phyloP scores from a whole-genome alignment of 37 sponge, comb jelly and placozoan genomes.

The Geodia barretti region DNA sequence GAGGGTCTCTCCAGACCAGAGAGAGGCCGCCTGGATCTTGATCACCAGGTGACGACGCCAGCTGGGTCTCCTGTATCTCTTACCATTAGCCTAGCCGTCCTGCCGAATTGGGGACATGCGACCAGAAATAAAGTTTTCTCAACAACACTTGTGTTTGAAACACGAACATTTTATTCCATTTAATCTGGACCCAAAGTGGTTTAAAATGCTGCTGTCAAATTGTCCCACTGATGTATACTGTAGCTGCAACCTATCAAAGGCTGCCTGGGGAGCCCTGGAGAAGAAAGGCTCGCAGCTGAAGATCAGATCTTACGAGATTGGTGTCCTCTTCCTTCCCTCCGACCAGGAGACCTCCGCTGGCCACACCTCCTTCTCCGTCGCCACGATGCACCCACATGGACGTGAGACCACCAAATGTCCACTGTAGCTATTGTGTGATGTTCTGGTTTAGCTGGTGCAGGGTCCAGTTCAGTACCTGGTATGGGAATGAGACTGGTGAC shows the following conservation, averaged over 20 bases:
- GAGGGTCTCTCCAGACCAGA: constrained; percentile 76
- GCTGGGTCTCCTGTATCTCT: background rate
- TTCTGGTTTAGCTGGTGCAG: background rate
- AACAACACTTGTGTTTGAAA: no score
- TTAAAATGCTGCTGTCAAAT: background rate
- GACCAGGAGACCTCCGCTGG: no score
- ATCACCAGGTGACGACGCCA: constrained; percentile 70
- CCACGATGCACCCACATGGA: no score
- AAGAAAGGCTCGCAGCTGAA: constrained; percentile 81
- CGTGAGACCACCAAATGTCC: no score
- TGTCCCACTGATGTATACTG: background rate
- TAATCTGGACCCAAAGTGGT: no score
- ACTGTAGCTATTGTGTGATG: background rate
- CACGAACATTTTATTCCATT: no score
- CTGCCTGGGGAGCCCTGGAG: constrained; percentile 94
- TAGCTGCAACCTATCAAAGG: constrained; percentile 96
- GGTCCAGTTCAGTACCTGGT: background rate
- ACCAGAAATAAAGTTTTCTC: no score
- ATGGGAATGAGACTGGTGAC: background rate
- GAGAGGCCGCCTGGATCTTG: constrained; percentile 84
- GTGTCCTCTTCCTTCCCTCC: constrained; percentile 80
- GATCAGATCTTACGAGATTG: constrained; percentile 90
- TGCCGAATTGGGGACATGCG: no score
- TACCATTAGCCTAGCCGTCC: background rate
- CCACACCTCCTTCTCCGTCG: no score